Evolutionary conservation across 1,140 invertebrate species (phyloP).

Genomic region (Maconellicoccus hirsutus): DNA sequence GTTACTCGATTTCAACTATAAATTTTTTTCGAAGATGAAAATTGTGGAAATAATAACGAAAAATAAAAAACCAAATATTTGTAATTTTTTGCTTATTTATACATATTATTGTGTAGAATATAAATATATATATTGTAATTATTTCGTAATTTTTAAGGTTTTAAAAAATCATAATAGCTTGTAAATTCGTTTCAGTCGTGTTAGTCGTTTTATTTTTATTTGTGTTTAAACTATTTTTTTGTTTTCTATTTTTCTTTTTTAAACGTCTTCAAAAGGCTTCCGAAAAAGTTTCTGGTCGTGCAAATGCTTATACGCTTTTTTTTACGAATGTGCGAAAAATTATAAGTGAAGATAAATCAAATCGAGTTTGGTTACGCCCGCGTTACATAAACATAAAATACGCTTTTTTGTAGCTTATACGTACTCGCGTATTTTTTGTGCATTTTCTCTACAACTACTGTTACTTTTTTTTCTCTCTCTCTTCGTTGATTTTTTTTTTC

Average conservation of each 20-base stretch:
- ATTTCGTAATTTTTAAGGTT: not conserved
- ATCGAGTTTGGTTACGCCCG: not conserved
- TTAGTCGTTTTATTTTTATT: conserved; percentile 5
- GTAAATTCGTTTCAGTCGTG: conserved; percentile 6
- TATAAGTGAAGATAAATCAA: not conserved
- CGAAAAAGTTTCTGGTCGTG: not conserved
- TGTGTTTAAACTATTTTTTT: not conserved
- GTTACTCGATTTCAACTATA: too few relatives aligned
- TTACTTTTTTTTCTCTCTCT: not conserved
- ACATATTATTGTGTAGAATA: too few relatives aligned
- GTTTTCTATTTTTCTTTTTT: not conserved
- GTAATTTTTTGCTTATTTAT: too few relatives aligned
- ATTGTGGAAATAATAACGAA: too few relatives aligned
- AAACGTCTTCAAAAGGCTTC: not conserved
- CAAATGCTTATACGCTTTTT: not conserved
- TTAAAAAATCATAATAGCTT: not conserved
- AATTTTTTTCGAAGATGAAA: too few relatives aligned
- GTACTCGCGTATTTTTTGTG: not conserved
- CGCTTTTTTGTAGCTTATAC: not conserved
- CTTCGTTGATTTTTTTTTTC: not conserved
- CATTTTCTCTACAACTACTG: too few relatives aligned
- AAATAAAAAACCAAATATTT: too few relatives aligned
- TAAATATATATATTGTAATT: not conserved
- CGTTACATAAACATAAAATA: not conserved
- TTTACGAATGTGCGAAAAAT: not conserved